Base-by-base conservation (phyloP, 2,888 invertebrate genomes). In the Phengaris arion region DNA sequence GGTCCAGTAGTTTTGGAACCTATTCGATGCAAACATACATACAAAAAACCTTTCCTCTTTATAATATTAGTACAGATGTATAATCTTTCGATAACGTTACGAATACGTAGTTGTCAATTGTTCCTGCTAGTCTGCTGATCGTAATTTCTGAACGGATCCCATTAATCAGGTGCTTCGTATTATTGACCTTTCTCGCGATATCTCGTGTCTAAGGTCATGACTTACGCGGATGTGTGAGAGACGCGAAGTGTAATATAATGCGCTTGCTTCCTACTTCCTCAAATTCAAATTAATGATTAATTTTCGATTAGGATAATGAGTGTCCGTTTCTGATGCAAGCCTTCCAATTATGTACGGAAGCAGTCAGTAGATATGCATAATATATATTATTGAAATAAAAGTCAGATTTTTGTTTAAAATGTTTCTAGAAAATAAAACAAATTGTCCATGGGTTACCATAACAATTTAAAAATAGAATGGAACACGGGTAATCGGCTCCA, bases 401-500 rank as follows among this genome's bases (percentile, higher is more conserved):
- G n/a, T n/a, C 35, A 35, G 4, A 35, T 2, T 35, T 35, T 35
- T 35, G 3, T 35, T 35, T 35, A 35, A 35, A 35, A 35, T 35
- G 35, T 2, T 35, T 35, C 35, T 35, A 35, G 35, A 35, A 35
- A 35, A 35, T 35, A 35, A 35, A 48, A 48, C 48, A 48, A 48
- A 48, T 48, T 7, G 48, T 6, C 8, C 48, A 8, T 6, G 48
- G 48, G 48, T 48, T 48, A 48, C 6, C 6, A 48, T 48, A 22
- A 10, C 15, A 59, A 59, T 59, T 35, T 64, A 12, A 64, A 35
- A 64, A 64, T 45, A 64, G 64, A 64, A 64, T 64, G 35, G 64
- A 64, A 64, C 64, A 64, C 64, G 35, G 13, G 64, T 69, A 69
- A 70, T 70, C 48, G 51, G 52, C 54, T n/a, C 51, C 52, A 54